Evolutionary conservation across 2,113 vertebrate species (phyloP).

Genomic region (Dromas ardeola): DNA sequence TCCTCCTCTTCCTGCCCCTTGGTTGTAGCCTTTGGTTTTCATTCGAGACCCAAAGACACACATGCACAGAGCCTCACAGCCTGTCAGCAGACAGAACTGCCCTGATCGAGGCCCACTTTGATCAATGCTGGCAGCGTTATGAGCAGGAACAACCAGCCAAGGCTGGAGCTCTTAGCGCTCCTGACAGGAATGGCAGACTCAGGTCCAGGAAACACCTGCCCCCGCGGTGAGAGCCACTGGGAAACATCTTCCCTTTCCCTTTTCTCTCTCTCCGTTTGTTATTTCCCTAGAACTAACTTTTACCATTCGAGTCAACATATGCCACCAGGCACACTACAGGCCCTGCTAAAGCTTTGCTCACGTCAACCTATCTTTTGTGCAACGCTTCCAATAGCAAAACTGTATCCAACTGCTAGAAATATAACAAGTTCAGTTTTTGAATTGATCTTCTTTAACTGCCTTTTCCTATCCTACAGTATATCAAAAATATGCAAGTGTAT

Average conservation of each 20-base stretch:
- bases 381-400: neutral
- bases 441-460: neutral
- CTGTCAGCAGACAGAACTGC: neutral
- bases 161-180: neutral
- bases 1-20: neutral
- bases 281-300: neutral
- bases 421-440: neutral
- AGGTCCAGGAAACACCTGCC: neutral
- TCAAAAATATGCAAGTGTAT: neutral
- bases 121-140: rapidly evolving
- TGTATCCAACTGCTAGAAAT: neutral
- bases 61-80: neutral
- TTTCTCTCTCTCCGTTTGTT: neutral
- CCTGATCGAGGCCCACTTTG: neutral
- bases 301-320: neutral
- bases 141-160: neutral
- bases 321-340: neutral
- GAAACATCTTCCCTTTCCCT: neutral
- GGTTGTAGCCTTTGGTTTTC: neutral
- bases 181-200: neutral
- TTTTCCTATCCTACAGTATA: neutral
- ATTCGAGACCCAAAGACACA: neutral
- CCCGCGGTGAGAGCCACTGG: rapidly evolving
- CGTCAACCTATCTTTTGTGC: neutral
- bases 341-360: neutral